These are phyloP conservation scores for Limnephilus marmoratus DNA, from an alignment of 2,888 invertebrate species.

Conservation along the genomic window DNA sequence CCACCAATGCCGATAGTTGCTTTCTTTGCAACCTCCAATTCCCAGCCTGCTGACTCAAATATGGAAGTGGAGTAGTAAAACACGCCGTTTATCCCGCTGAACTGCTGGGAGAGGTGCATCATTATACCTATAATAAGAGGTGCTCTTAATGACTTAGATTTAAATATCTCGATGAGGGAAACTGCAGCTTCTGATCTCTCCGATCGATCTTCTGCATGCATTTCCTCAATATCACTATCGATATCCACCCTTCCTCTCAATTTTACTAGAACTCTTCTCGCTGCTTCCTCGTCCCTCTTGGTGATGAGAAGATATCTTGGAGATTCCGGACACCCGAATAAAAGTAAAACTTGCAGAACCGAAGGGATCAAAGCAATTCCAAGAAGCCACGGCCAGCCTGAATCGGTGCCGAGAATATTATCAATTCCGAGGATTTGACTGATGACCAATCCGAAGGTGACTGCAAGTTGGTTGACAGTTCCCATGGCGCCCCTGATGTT, in stretches of 20 bases:
- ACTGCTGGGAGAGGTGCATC: conserved; percentile 76
- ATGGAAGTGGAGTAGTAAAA: conserved; percentile 84
- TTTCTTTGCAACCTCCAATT: conserved; percentile 78
- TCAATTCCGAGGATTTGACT: conserved; percentile 76
- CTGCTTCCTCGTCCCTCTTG: conserved; percentile 72
- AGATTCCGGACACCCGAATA: conserved; percentile 74
- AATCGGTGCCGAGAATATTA: conserved; percentile 73
- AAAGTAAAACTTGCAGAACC: conserved; percentile 72
- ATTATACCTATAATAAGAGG: conserved; percentile 75
- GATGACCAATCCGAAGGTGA: conserved; percentile 74
- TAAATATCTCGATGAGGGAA: conserved; percentile 72
- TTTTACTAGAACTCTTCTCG: conserved; percentile 71
- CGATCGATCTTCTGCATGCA: conserved; percentile 75
- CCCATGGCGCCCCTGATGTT: conserved; percentile 75
- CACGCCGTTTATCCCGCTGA: conserved; percentile 78
- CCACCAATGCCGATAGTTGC: conserved; percentile 85
- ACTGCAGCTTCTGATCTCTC: conserved; percentile 74
- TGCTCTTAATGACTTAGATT: conserved; percentile 70
- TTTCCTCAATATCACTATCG: conserved; percentile 75
- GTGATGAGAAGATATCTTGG: conserved; percentile 74
- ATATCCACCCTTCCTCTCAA: conserved; percentile 73
- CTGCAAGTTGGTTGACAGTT: conserved; percentile 76
- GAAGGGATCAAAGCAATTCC: conserved; percentile 74
- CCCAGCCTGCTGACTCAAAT: conserved; percentile 81
- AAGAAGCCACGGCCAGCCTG: conserved; percentile 76